Evolutionary conservation across 2,797 vertebrate species (phyloP).

Genomic region (Geotrypetes seraphini): DNA sequence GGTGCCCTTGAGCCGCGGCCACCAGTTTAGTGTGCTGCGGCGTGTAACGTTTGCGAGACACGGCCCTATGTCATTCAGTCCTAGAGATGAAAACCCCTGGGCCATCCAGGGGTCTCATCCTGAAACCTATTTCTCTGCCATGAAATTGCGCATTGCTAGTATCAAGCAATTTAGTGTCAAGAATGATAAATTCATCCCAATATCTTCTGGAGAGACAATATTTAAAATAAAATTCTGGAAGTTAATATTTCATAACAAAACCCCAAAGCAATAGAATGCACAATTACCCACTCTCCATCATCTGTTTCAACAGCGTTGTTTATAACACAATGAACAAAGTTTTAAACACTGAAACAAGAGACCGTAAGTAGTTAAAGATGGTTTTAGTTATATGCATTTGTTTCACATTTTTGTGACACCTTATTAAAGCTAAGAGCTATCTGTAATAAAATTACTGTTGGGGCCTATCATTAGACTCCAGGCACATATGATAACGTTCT

Average conservation of each 20-base stretch:
- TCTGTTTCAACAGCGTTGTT: conserved; percentile 27
- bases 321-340: conserved; percentile 17
- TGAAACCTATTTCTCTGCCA: too few relatives aligned
- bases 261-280: conserved; percentile 23
- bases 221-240: conserved; percentile 7
- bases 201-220: too few relatives aligned
- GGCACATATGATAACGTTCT: neutral
- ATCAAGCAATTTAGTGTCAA: too few relatives aligned
- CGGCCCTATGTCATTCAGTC: too few relatives aligned
- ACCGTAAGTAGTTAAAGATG: conserved; percentile 36
- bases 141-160: too few relatives aligned
- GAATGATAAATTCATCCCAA: too few relatives aligned
- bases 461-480: too few relatives aligned
- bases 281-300: conserved; percentile 26
- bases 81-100: too few relatives aligned
- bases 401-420: conserved; percentile 42
- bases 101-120: too few relatives aligned
- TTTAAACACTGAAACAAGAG: conserved; percentile 17
- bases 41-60: too few relatives aligned
- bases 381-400: conserved; percentile 31
- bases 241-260: conserved; percentile 27
- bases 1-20: too few relatives aligned
- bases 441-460: conserved; percentile 28
- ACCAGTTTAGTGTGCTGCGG: too few relatives aligned
- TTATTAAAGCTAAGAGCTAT: conserved; percentile 51